Base-by-base conservation (phyloP, 2,113 vertebrate species). In the Oreochromis aureus region DNA sequence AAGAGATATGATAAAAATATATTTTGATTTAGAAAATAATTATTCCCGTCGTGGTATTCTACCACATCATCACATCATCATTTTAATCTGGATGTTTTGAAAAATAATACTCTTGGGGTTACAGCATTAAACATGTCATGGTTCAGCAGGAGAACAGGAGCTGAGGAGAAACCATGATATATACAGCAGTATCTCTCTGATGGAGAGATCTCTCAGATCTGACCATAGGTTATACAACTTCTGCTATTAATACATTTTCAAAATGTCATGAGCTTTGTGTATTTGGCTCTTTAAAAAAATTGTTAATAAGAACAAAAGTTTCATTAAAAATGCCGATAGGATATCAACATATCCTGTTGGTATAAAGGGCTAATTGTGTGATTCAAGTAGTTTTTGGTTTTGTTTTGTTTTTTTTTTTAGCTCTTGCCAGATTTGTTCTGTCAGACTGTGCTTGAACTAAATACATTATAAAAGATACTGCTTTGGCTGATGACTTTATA, bases 71-170 rank as follows among this genome's bases (percentile, higher is more conserved):
- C 22, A 24, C 22, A 24, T 24, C 2, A 92, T 95, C 85, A 84
- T 92, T 96, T 95, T 95, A 96, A 96, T 96, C 95, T 39, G 89
- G 55, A 95, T 95, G 91, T 94, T 96, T 93, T 93, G 89, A 89
- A 91, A 87, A 89, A 94, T 94, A 92, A 94, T 93, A 91, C 89
- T 84, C 5, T 27, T 10, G 16, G 84, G 89, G 87, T 84, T 24
- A 53, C 51, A 87, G 85, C 76, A 84, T 93, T 87, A 92, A 93
- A 91, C 87, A 86, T 84, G 82, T 9, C 73, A 56, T 32, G 3
- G 86, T 87, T 87, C 80, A 82, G 58, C 41, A 82, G 84, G 51
- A 84, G 88, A 93, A 91, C 86, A 91, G 78, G 73, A 84, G 59
- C 36, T 6, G 39, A 84, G 27, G 19, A 69, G 58, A 87, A 55